These are phyloP conservation scores for Glossosoma conforme DNA, from an alignment of 1,140 invertebrate genomes.

Conservation along the genomic window DNA sequence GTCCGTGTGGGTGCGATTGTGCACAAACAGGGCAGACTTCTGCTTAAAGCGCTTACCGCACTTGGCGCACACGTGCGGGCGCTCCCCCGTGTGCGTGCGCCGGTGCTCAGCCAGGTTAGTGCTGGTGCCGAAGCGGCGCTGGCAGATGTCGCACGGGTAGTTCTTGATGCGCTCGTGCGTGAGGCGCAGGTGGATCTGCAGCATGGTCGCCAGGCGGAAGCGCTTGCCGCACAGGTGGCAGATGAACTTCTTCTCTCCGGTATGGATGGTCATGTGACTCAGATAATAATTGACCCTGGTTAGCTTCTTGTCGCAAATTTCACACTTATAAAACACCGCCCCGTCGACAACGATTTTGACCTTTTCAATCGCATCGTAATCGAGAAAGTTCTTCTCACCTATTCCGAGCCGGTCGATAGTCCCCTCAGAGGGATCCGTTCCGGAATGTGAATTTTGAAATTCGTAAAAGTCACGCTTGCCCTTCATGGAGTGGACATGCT, in stretches of 20 bases:
- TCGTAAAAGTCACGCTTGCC: conserved; percentile 16
- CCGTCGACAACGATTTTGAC: conserved; percentile 46
- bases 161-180: conserved; percentile 60
- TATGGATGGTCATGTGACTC: conserved; percentile 61
- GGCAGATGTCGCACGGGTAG: conserved; percentile 49
- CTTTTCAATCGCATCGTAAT: conserved; percentile 40
- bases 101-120: conserved; percentile 53
- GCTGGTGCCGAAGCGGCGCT: conserved; percentile 54
- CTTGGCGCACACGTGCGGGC: conserved; percentile 53
- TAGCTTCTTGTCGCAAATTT: conserved; percentile 55
- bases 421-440: conserved; percentile 1
- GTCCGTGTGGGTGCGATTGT: conserved; percentile 50
- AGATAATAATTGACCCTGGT: conserved; percentile 56
- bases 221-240: conserved; percentile 71
- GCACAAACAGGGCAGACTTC: conserved; percentile 43
- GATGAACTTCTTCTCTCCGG: conserved; percentile 66
- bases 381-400: conserved; percentile 34
- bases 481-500: conserved; percentile 24
- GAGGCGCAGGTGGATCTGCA: conserved; percentile 57
- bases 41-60: conserved; percentile 50
- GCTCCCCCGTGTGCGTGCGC: conserved; percentile 63
- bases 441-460: conserved; percentile 15
- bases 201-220: conserved; percentile 59
- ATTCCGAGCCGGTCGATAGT: conserved; percentile 20
- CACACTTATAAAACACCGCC: conserved; percentile 52